These are phyloP conservation scores for Parazoanthus atlanticus DNA, from an alignment of 92 coral and sea anemone genomes.

Conservation along the genomic window DNA sequence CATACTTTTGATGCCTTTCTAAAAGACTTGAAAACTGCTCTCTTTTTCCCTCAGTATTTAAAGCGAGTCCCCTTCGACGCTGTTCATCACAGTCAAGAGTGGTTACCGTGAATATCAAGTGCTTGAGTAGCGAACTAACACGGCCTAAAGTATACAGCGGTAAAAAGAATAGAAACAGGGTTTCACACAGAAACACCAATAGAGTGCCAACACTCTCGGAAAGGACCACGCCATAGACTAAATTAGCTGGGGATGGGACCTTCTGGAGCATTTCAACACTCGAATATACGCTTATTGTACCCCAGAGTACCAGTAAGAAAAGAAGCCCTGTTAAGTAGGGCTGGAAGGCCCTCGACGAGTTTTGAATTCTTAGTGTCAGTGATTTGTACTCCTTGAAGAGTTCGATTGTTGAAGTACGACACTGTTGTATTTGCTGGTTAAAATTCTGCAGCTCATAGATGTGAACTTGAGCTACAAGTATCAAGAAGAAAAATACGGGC, in stretches of 20 bases:
- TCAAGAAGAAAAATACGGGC: conserved; percentile 62
- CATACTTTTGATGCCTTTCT: conserved; percentile 53
- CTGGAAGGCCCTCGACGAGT: conserved; percentile 52
- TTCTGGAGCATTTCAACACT: conserved; percentile 53
- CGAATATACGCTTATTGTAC: conserved; percentile 60
- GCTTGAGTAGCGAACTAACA: conserved; percentile 50
- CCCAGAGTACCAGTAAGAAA: conserved; percentile 55
- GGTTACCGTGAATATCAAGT: conserved; percentile 38
- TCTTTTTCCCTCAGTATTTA: conserved; percentile 46
- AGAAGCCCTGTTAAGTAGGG: conserved; percentile 53
- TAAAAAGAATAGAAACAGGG: conserved; percentile 49
- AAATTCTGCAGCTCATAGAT: conserved; percentile 52
- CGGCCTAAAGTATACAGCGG: conserved; percentile 58
- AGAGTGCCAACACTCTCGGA: conserved; percentile 56
- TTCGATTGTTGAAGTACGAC: conserved; percentile 10
- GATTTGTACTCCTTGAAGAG: conserved; percentile 53
- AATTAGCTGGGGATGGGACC: conserved; percentile 26
- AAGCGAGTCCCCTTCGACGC: conserved; percentile 27
- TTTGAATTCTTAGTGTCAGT: conserved; percentile 37
- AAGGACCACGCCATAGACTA: conserved; percentile 37
- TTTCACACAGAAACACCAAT: conserved; percentile 53
- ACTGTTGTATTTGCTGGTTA: conserved; percentile 35
- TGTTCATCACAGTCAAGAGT: conserved; percentile 57
- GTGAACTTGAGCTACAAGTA: conserved; percentile 50
- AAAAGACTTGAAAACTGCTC: conserved; percentile 46